phyloP scores from a whole-genome alignment of 2,113 vertebrate species.

The Uria aalge region DNA sequence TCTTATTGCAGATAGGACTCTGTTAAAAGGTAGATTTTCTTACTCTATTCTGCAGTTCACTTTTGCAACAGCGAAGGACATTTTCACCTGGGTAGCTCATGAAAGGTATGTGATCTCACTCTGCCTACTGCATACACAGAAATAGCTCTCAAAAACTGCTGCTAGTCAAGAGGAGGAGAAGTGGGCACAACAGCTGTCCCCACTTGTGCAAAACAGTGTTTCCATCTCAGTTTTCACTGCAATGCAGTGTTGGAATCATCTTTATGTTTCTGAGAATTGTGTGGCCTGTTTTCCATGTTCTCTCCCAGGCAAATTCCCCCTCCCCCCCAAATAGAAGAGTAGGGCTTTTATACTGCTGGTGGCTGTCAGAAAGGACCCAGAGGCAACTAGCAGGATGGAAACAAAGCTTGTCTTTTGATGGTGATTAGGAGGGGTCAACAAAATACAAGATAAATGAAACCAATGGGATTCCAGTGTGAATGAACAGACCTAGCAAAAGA shows the following conservation, averaged over 20 bases:
- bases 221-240: neutral
- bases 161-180: neutral
- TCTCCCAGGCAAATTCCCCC: neutral
- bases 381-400: neutral
- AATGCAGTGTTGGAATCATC: neutral
- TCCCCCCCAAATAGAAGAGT: neutral
- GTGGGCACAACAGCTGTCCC: neutral
- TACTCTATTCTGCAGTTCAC: neutral
- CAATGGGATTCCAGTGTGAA: neutral
- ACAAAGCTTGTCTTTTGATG: neutral
- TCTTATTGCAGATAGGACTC: neutral
- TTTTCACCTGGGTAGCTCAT: neutral
- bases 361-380: neutral
- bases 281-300: neutral
- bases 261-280: neutral
- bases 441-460: neutral
- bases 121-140: neutral
- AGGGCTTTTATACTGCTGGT: neutral
- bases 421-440: neutral
- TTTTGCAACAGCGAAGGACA: neutral
- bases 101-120: neutral
- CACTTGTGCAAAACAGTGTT: neutral
- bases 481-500: neutral
- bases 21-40: neutral
- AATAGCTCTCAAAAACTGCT: neutral